Percentiles rank a stretch among this genome's conserved stretches.
Conservation (phyloP, 2,113 vertebrate species). For the Struthio camelus region DNA sequence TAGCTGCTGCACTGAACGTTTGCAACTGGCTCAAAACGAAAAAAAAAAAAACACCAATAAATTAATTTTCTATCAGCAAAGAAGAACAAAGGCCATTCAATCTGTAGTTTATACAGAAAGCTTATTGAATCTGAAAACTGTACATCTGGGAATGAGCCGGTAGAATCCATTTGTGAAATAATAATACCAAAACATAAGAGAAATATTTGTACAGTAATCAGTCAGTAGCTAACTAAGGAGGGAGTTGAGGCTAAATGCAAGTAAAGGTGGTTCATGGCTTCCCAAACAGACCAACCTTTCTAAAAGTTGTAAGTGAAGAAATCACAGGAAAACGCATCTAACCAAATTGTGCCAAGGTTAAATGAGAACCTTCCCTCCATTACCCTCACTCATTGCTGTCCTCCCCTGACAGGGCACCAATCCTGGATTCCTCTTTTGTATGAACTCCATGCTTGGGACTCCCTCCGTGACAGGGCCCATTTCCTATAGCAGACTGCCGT, state of each 20-base stretch:
- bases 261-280: background rate
- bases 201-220: background rate
- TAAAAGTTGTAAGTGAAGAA: background rate
- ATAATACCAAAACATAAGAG: background rate
- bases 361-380: background rate
- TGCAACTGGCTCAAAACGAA: background rate
- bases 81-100: conserved; percentile 28
- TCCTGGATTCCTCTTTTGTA: background rate
- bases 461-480: background rate
- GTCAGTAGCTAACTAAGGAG: background rate
- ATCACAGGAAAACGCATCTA: background rate
- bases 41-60: conserved; percentile 36
- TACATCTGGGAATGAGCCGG: conserved; percentile 5
- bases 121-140: conserved; percentile 37
- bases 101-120: conserved; percentile 25
- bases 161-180: conserved; percentile 12
- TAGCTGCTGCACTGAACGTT: background rate
- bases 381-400: background rate
- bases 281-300: background rate
- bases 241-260: background rate
- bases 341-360: background rate
- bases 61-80: conserved; percentile 41
- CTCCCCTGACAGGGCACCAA: background rate
- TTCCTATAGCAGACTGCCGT: background rate
- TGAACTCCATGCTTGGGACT: background rate